Evolutionary conservation across 2,888 invertebrate genomes (phyloP).

Genomic region (Phorcus lineatus): DNA sequence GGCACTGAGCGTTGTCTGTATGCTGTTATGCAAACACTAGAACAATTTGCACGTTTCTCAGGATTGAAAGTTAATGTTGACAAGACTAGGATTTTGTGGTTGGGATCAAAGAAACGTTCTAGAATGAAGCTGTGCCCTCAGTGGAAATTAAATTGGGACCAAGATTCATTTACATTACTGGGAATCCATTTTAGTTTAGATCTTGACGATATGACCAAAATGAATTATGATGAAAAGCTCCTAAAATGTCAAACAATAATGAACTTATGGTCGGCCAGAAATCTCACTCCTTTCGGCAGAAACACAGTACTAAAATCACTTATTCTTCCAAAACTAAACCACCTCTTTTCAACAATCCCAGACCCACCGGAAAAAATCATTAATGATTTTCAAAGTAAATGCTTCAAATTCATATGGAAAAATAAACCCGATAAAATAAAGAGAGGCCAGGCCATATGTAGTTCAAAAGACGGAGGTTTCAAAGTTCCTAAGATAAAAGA

Average conservation of each 20-base stretch:
- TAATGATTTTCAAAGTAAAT: too few relatives aligned
- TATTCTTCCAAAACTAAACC: too few relatives aligned
- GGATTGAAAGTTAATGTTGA: conserved; percentile 16
- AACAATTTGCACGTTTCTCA: conserved; percentile 8
- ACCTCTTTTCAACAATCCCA: too few relatives aligned
- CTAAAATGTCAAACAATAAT: not conserved
- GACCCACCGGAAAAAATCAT: too few relatives aligned
- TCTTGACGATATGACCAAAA: not conserved
- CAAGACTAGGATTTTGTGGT: not conserved
- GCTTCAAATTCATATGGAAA: too few relatives aligned
- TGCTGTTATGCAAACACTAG: not conserved
- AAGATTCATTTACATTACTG: not conserved
- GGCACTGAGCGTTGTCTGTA: conserved; percentile 16
- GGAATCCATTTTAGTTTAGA: not conserved
- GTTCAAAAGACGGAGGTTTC: too few relatives aligned
- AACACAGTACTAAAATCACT: too few relatives aligned
- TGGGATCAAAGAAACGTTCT: not conserved
- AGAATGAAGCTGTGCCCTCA: too few relatives aligned
- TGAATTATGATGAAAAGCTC: not conserved
- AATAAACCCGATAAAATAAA: too few relatives aligned
- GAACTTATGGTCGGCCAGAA: not conserved
- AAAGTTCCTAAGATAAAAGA: too few relatives aligned
- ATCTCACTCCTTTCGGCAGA: not conserved
- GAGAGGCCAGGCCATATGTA: too few relatives aligned
- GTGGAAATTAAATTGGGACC: not conserved